Evolutionary conservation across 2,888 invertebrate species (phyloP).

Genomic region (Gerosis bhagava): DNA sequence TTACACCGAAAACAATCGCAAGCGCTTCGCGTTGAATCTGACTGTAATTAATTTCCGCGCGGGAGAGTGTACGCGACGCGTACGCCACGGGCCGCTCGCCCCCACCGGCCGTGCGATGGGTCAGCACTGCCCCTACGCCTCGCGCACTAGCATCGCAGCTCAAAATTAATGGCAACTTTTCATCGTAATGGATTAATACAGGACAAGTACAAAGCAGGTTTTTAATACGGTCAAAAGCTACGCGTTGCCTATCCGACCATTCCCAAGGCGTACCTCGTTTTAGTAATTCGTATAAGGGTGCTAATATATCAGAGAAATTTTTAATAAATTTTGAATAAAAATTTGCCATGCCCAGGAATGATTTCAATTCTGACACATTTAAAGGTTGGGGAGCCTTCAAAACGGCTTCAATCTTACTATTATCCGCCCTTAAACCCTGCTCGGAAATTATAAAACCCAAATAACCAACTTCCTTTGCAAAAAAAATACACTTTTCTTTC

Average conservation of each 20-base stretch:
- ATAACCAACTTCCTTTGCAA: conserved; percentile 1
- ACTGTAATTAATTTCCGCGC: not conserved
- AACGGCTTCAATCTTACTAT: not conserved
- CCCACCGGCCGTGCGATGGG: not conserved
- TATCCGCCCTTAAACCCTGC: not conserved
- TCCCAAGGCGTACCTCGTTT: not conserved
- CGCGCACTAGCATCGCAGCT: conserved; percentile 1
- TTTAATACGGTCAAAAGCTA: not conserved
- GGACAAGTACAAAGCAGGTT: not conserved
- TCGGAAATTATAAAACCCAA: not conserved
- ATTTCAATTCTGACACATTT: conserved; percentile 7
- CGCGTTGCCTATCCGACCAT: not conserved
- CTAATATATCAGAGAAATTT: not conserved
- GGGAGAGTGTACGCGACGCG: conserved; percentile 3
- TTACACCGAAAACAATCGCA: not conserved
- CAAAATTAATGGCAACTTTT: no score
- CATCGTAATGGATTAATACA: not conserved
- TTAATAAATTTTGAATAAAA: conserved; percentile 10
- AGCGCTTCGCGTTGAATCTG: conserved; percentile 7
- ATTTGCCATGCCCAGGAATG: conserved; percentile 2
- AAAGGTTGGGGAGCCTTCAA: not conserved
- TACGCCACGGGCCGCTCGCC: conserved; percentile 5
- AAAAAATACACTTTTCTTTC: conserved; percentile 3
- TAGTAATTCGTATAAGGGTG: not conserved
- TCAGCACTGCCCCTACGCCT: conserved; percentile 3